Evolutionary conservation across 2,888 invertebrate species (phyloP), one percentile per base, ranked within the genome.

Genomic region (Agapostemon virescens): DNA sequence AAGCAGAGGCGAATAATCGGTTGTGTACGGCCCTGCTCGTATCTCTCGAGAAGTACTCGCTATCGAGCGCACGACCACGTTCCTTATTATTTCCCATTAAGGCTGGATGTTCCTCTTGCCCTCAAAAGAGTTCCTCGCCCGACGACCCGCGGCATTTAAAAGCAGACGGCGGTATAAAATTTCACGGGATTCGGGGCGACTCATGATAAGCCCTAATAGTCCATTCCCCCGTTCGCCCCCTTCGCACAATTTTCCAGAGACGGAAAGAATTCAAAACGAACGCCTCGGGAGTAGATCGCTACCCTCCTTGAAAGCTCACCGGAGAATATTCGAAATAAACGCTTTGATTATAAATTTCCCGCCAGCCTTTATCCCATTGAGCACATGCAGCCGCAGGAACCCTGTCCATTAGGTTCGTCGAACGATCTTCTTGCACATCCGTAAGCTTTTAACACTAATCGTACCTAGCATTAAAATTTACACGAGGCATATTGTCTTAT

Each of bases 31-130:
- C 66, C 52, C 82, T 81, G 82, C 45, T 66, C 69, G 58, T 70
- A 77, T 82, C 74, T 77, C 72, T 52, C 69, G 15, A 17, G 49
- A 73, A 67, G 74, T 70, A 64, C 68, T 82, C 77, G 70, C 67
- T 79, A 82, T 83, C 84, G 78, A 80, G 78, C 74, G 40, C 72
- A 72, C 69, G 75, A 64, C 72, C 80, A 75, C 77, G 74, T 73
- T 82, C 77, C 79, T 84, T 85, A 84, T 84, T 82, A 84, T 85
- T 82, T 77, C 77, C 84, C 80, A 85, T 84, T 80, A 85, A 82
- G 69, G 69, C 67, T 69, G 84, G 67, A 78, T 74, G 77, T 77
- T 81, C 75, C 77, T 67, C 74, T 61, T 76, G 84, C 74, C 77
- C 77, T 74, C 70, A 67, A 81, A 78, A 79, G 77, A 63, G 71